Percentiles rank a stretch among this genome's conserved stretches.
These are phyloP conservation scores for Asobara japonica DNA, from an alignment of 1,140 invertebrate genomes.

Conservation along the genomic window DNA sequence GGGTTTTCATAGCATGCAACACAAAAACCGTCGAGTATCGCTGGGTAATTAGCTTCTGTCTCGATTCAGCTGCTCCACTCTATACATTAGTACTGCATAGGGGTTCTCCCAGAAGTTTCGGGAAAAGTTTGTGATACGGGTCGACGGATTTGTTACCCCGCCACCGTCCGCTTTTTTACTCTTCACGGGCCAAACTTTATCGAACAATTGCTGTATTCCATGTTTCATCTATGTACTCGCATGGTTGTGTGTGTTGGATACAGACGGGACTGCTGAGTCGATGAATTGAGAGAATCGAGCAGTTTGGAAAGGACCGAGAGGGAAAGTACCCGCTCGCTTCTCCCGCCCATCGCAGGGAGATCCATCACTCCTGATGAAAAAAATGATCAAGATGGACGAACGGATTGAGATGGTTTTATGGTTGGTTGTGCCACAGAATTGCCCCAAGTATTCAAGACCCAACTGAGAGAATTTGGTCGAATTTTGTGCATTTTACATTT, in stretches of 20 bases:
- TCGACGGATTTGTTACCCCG: neutral
- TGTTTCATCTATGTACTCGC: neutral
- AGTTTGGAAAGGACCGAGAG: neutral
- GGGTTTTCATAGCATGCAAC: neutral
- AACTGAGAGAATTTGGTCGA: neutral
- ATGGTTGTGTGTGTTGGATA: too few species aligned
- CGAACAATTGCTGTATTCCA: neutral
- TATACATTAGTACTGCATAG: neutral
- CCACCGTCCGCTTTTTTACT: neutral
- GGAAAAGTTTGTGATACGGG: neutral
- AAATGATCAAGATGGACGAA: constrained; percentile 7
- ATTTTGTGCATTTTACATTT: neutral
- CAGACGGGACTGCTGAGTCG: neutral
- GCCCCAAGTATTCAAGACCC: neutral
- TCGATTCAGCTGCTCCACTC: neutral
- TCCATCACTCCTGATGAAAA: constrained; percentile 4
- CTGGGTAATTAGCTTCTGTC: neutral
- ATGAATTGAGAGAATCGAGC: neutral
- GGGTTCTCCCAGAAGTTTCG: neutral
- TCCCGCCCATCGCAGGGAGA: neutral
- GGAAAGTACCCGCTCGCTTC: neutral
- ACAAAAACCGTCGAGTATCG: neutral
- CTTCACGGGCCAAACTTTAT: neutral
- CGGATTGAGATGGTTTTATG: neutral
- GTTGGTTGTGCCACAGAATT: neutral